phyloP scores from a whole-genome alignment of 2,797 vertebrate species.

The Clangula hyemalis region DNA sequence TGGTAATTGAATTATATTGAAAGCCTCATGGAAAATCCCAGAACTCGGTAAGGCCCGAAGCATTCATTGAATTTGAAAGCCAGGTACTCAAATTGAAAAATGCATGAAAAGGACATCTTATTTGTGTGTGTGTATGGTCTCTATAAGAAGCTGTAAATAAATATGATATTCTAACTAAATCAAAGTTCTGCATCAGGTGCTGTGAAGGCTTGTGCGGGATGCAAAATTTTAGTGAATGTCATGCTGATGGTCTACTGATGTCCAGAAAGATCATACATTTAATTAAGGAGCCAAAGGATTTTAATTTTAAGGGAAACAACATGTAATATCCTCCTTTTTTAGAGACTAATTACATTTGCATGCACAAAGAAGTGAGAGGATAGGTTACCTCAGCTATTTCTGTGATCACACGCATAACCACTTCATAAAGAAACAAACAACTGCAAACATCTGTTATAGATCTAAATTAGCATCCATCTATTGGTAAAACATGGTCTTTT shows the following conservation, averaged over 20 bases:
- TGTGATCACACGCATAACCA: background rate
- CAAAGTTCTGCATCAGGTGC: background rate
- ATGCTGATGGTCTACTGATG: background rate
- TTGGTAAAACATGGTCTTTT: background rate
- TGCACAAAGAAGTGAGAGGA: background rate
- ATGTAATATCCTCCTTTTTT: background rate
- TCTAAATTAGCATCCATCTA: background rate
- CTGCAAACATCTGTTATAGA: background rate
- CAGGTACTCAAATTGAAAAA: slow-evolving; percentile 20
- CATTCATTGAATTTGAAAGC: background rate
- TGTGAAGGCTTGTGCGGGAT: background rate
- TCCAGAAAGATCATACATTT: background rate
- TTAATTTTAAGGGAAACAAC: background rate
- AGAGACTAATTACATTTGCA: background rate
- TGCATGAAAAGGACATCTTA: background rate
- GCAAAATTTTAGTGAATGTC: background rate
- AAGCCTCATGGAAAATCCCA: background rate
- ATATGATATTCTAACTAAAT: background rate
- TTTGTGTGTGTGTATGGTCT: background rate
- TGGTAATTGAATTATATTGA: background rate
- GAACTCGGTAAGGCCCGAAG: background rate
- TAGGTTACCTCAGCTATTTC: background rate
- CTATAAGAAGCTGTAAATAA: background rate
- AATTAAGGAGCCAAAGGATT: background rate
- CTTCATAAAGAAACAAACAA: background rate